Conservation (phyloP, 2,888 invertebrate genomes). For the Lasioglossum zephyrum region DNA sequence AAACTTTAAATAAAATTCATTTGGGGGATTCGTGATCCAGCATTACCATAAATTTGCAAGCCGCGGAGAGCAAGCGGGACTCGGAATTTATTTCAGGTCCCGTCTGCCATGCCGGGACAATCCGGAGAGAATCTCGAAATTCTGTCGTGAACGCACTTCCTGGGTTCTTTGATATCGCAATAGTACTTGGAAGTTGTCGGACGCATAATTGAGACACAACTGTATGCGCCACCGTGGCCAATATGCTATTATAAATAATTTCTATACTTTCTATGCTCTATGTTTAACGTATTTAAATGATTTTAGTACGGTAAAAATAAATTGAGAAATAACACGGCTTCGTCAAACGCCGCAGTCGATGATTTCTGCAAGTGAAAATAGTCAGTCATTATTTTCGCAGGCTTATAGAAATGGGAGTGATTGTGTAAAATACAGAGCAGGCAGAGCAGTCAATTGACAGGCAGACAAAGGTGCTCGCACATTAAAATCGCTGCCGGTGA, state of each 20-base stretch:
- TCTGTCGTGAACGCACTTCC: constrained; percentile 56
- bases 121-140: constrained; percentile 63
- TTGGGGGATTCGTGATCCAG: constrained; percentile 79
- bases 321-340: not conserved
- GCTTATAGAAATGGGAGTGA: too few relatives aligned
- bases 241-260: not conserved
- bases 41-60: constrained; percentile 81
- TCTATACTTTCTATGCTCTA: not conserved
- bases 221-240: not conserved
- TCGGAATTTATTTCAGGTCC: constrained; percentile 76
- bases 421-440: not conserved
- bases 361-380: not conserved
- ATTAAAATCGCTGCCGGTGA: not conserved
- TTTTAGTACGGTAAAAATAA: not conserved
- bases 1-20: constrained; percentile 82
- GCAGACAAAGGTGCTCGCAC: not conserved
- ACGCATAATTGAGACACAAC: constrained; percentile 52
- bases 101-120: constrained; percentile 57
- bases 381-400: not conserved
- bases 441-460: not conserved
- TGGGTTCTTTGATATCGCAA: constrained; percentile 55
- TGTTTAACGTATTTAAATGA: not conserved
- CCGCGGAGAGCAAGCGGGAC: constrained; percentile 65
- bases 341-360: not conserved
- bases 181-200: constrained; percentile 60